Percentiles rank a stretch among this genome's conserved stretches.
Conservation (phyloP, 2,888 invertebrate species). For the Emmelina monodactyla region DNA sequence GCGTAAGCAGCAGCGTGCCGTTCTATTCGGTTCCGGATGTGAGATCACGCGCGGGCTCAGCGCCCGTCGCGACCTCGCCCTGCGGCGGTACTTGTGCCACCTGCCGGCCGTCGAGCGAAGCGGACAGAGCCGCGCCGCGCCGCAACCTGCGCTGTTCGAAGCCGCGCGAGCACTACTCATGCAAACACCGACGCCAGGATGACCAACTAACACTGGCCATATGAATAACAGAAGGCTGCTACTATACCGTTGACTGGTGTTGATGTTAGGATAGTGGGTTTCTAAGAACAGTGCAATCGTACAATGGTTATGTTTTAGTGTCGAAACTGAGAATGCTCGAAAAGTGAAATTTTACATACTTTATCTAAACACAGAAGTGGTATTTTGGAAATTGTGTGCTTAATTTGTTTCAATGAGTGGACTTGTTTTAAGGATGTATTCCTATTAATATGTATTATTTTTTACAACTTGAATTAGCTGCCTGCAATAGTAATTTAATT, state of each 20-base stretch:
- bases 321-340: too few relatives aligned
- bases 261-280: not conserved
- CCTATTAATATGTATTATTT: too few relatives aligned
- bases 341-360: too few relatives aligned
- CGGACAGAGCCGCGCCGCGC: slow-evolving; percentile 47
- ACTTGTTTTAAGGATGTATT: too few relatives aligned
- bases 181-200: slow-evolving; percentile 48
- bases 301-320: not conserved
- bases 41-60: slow-evolving; percentile 80
- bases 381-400: too few relatives aligned
- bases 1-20: slow-evolving; percentile 66
- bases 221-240: not conserved
- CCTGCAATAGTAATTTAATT: too few relatives aligned
- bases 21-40: slow-evolving; percentile 77
- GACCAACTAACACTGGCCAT: slow-evolving; percentile 21
- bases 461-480: too few relatives aligned
- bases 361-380: too few relatives aligned
- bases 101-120: slow-evolving; percentile 71
- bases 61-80: slow-evolving; percentile 79
- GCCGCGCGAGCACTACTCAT: slow-evolving; percentile 61
- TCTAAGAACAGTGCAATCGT: not conserved
- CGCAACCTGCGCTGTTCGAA: slow-evolving; percentile 59
- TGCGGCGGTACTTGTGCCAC: slow-evolving; percentile 74
- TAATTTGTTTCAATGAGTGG: too few relatives aligned
- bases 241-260: not conserved